phyloP scores from a whole-genome alignment of 1,140 invertebrate genomes.

The Zaprionus camerounensis region DNA sequence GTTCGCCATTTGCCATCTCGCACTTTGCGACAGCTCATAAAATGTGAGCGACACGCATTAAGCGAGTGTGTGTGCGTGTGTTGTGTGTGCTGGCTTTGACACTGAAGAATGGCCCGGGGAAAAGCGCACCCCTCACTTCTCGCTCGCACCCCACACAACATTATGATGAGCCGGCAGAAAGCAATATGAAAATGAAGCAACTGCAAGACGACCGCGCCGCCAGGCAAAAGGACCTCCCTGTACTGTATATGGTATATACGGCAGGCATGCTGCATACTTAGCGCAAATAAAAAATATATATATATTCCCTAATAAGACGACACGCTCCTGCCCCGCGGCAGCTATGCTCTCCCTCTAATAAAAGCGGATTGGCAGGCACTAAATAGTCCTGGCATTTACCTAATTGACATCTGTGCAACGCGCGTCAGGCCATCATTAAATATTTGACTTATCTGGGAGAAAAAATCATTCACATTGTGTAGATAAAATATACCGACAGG shows the following conservation, averaged over 20 bases:
- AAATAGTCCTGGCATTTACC: constrained; percentile 74
- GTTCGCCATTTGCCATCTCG: constrained; percentile 55
- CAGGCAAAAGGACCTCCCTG: constrained; percentile 49
- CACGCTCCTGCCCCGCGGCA: constrained; percentile 33
- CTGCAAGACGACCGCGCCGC: constrained; percentile 43
- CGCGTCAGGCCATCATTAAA: constrained; percentile 7
- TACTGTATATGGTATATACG: neutral
- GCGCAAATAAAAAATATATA: constrained; percentile 31
- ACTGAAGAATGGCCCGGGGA: constrained; percentile 77
- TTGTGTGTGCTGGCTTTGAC: constrained; percentile 62
- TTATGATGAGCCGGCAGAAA: constrained; percentile 72
- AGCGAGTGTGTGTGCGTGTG: constrained; percentile 43
- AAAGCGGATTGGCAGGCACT: constrained; percentile 68
- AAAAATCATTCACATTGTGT: neutral
- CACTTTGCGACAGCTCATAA: constrained; percentile 79
- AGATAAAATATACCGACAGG: constrained; percentile 23
- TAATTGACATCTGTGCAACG: constrained; percentile 70
- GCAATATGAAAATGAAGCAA: constrained; percentile 79
- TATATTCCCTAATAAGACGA: constrained; percentile 72
- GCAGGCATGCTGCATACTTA: constrained; percentile 31
- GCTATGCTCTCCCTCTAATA: constrained; percentile 27
- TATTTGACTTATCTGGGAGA: constrained; percentile 1
- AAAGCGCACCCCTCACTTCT: constrained; percentile 24
- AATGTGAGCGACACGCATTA: constrained; percentile 80
- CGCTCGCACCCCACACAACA: constrained; percentile 37